Conservation (phyloP, 2,888 invertebrate species). For the Drosophila mayaguana region DNA sequence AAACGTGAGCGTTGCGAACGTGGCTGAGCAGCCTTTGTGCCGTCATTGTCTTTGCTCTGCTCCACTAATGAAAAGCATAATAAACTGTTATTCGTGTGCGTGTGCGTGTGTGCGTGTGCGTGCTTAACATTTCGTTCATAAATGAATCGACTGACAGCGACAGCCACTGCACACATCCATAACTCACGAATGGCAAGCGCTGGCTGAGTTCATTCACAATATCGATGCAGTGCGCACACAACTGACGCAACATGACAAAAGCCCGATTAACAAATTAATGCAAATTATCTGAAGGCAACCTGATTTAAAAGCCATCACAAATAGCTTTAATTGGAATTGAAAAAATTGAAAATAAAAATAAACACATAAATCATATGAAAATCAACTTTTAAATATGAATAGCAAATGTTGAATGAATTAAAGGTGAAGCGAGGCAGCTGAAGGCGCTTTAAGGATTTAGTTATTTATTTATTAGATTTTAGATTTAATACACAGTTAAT, state of each 20-base stretch:
- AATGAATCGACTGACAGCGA: no score
- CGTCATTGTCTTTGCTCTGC: conserved; percentile 36
- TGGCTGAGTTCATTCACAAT: not conserved
- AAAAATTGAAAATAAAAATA: no score
- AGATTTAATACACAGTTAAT: no score
- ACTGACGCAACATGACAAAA: not conserved
- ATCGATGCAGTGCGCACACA: not conserved
- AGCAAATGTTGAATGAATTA: no score
- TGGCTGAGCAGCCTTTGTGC: conserved; percentile 39
- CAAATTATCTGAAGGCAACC: not conserved
- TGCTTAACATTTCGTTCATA: conserved; percentile 19
- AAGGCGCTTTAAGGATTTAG: no score
- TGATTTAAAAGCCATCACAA: not conserved
- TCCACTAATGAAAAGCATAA: conserved; percentile 69
- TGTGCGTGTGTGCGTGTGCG: conserved; percentile 14
- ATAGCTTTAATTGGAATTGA: not conserved
- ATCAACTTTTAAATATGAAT: no score
- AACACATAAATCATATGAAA: no score
- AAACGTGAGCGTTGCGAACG: conserved; percentile 30
- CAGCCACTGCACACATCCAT: conserved; percentile 24
- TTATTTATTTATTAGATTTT: no score
- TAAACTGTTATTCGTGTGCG: conserved; percentile 54
- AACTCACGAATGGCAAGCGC: conserved; percentile 2
- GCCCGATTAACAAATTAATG: not conserved
- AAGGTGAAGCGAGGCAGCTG: no score